Evolutionary conservation across 2,888 invertebrate species (phyloP), one percentile per base, ranked within the genome.

Genomic region (Hydrotaea diabolus): DNA sequence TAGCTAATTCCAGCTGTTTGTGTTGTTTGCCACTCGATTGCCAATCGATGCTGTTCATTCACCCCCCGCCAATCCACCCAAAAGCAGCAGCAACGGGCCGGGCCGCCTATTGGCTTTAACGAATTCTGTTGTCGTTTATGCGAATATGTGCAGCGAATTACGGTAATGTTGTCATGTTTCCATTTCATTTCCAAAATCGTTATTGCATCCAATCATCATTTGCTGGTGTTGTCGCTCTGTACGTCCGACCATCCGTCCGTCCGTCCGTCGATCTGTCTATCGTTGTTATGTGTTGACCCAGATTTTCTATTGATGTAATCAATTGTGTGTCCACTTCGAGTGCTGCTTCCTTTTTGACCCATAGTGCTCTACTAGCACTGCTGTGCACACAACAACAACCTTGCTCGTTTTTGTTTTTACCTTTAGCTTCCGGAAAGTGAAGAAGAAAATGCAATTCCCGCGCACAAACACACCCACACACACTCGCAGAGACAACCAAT

Each of bases 271-370:
- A n/a, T n/a, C 15, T 59, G 59, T 59, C 21, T 17, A 31, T 21
- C 3, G 26, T 59, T 59, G 59, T 59, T 59, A 59, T 15, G 59
- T 23, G 59, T 26, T 59, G 59, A 59, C 59, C 59, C 26, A 59
- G 19, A 59, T 59, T 59, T 49, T 1, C 49, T 49, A 13, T 59
- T 55, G 26, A 2, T 26, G 59, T 26, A 59, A 59, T 57, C 57
- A 57, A 57, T 59, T 23, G 9, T 7, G 7, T 23, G 19, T 26
- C 59, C 59, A 13, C 59, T 59, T 59, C 59, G 3, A 59, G 11
- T 59, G 59, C 26, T 26, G 23, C 26, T 59, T 59, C 23, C 59
- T 21, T 55, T 55, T 21, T 55, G 19, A 2, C 21, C n/a, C 23
- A 53, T 17, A 17, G 53, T 8, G 1, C 15, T n/a, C 8, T 55